Evolutionary conservation across 2,888 invertebrate genomes (phyloP), one percentile per base, ranked within the genome.

Genomic region (Mellilla xanthometata): DNA sequence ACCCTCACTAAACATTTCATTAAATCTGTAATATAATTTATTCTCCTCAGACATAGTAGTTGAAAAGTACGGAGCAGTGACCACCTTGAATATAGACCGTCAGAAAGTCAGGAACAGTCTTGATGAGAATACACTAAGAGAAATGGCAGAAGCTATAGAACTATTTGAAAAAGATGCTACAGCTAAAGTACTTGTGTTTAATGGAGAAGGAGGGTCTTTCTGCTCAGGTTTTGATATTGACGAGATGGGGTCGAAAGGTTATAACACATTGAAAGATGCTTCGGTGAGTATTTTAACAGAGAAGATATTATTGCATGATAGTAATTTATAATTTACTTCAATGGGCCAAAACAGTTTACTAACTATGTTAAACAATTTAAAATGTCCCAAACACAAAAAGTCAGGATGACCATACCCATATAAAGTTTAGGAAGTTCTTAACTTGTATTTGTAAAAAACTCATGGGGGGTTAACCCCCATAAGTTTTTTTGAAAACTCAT

Each of bases 171-270:
- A 93, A 19, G 96, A 98, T 70, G 79, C 91, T 0, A 81, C 91
- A 0, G 88, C 94, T 0, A 83, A 90, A 51, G 94, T 95, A 2
- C 95, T 95, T 4, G 93, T 99, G 1, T 83, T 99, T 1, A 93
- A 97, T 75, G 99, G 99, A 4, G 92, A 93, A 65, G 97, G 98
- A n/a, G 98, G 98, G 0, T 95, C 94, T 43, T 99, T 99, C 79
- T 98, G 97, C 78, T 93, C 98, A 2, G 99, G 99, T 0, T 96
- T 94, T 73, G 98, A 99, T 80, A 90, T 98, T 38, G 90, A 94
- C 38, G 95, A 97, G 68, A 84, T 98, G 40, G 92, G 55, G 27
- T 72, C 65, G 47, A 90, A 76, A 45, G 88, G 81, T 53, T 90
- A 72, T 51, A 76, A 77, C 46, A 67, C 69, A 12, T 42, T 87